A percentile compares a stretch with the other conserved stretches of the same genome.
Evolutionary conservation across 2,888 invertebrate species (phyloP).

Genomic region (Tenthredo amoena): DNA sequence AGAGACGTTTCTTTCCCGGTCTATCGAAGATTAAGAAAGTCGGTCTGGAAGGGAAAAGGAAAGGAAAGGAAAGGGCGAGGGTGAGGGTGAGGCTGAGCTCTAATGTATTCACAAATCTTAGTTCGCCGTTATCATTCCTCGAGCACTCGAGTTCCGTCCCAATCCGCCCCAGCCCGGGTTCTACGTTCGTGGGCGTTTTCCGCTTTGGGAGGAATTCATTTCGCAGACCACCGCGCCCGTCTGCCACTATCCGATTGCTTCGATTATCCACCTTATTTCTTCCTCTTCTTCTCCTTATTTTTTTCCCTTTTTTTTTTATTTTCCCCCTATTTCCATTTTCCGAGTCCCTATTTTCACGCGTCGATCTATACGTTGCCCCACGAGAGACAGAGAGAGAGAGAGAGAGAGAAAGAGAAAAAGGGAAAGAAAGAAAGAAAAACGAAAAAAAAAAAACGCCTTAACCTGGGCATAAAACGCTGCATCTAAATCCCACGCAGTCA

Average conservation of each 20-base stretch:
- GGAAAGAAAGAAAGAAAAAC: constrained; percentile 56
- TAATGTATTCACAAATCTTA: constrained; percentile 78
- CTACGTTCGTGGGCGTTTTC: constrained; percentile 55
- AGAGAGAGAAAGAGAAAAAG: constrained; percentile 50
- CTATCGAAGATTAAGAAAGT: constrained; percentile 42
- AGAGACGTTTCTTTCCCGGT: not conserved
- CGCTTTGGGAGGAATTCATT: constrained; percentile 73
- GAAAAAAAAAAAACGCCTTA: constrained; percentile 58
- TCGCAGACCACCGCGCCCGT: constrained; percentile 76
- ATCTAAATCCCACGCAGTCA: constrained; percentile 72
- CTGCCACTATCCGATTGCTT: constrained; percentile 74
- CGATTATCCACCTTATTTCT: constrained; percentile 74
- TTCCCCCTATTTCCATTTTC: constrained; percentile 54
- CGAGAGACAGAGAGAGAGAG: not conserved
- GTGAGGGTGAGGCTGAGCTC: constrained; percentile 56
- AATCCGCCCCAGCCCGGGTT: constrained; percentile 54
- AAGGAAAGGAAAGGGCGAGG: constrained; percentile 9
- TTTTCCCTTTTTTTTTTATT: not conserved
- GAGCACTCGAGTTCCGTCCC: constrained; percentile 62
- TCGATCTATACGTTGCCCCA: constrained; percentile 25
- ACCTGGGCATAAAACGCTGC: not conserved
- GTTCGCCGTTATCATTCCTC: constrained; percentile 75
- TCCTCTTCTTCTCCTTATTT: constrained; percentile 51
- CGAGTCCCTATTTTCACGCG: constrained; percentile 7
- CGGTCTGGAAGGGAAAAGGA: not conserved